Evolutionary conservation across 2,797 vertebrate species (phyloP).

Genomic region (Cichlasoma orientale): DNA sequence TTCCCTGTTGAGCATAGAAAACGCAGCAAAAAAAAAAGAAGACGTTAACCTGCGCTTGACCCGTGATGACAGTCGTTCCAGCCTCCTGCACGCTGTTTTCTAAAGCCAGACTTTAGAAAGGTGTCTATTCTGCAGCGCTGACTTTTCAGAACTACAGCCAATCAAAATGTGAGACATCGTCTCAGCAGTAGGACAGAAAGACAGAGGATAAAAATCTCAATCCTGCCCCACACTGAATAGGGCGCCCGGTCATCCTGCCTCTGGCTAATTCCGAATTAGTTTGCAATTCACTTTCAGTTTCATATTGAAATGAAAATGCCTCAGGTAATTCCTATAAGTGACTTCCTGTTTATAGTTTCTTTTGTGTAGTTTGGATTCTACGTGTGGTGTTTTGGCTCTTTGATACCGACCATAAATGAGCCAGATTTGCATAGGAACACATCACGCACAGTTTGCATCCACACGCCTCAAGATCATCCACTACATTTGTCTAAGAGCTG

Average conservation of each 20-base stretch:
- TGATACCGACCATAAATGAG: not conserved
- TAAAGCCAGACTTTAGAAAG: not conserved
- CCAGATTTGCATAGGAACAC: no score
- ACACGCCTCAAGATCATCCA: not conserved
- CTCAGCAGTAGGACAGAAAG: not conserved
- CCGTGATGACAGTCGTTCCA: not conserved
- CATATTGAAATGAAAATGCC: not conserved
- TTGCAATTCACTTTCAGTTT: not conserved
- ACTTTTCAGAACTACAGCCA: not conserved
- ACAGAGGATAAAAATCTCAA: fast-evolving
- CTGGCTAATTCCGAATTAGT: not conserved
- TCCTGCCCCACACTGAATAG: no score
- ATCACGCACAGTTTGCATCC: not conserved
- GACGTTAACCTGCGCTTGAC: not conserved
- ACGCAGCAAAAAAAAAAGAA: not conserved
- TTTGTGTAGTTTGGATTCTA: not conserved
- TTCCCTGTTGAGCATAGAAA: not conserved
- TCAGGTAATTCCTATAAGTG: not conserved
- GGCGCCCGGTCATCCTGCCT: no score
- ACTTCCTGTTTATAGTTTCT: not conserved
- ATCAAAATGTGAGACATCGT: not conserved
- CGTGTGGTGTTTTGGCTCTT: not conserved
- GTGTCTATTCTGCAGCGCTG: not conserved
- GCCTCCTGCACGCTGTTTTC: not conserved
- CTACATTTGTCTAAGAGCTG: not conserved